Evolutionary conservation across 2,797 vertebrate species (phyloP), one percentile per base, ranked within the genome.

Genomic region (Sebastes trivittatus): DNA sequence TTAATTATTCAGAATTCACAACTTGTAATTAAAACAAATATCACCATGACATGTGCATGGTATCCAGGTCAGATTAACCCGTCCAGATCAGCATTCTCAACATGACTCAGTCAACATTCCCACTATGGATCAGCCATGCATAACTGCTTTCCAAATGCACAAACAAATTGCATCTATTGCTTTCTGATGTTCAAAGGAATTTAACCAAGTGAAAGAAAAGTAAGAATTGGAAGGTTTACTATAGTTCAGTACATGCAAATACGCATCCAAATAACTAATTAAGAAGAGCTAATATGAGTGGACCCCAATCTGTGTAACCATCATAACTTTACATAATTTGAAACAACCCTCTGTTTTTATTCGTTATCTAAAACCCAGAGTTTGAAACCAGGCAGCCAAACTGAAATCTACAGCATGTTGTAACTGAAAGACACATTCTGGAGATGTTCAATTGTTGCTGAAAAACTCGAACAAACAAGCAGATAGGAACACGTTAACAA

Each of bases 401-500:
- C 54, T 61, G 23, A 71, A 77, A 77, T 77, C 30, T 59, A 20
- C 55, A 64, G n/a, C 77, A 64, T 80, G 62, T 74, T 63, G 20
- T 65, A 73, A 29, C 59, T 52, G 9, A 75, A 56, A 77, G 36
- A 65, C 20, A 54, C 30, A 13, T 73, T 74, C 29, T 74, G 58
- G 64, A 81, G 49, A 76, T 77, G 66, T 83, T 83, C 32, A 77
- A 4, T 81, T 52, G 29, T 73, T 56, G 25, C 79, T 89, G 65
- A 78, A 81, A 82, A 89, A 83, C 49, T 18, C 52, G 1, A 61
- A 52, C 54, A 85, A 87, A 82, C 76, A 69, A 80, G 75, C 32
- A 72, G 72, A 79, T 75, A 82, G 73, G 34, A 83, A 79, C 67
- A 84, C 34, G 29, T 78, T 90, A 89, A 89, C 86, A 90, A 92